Evolutionary conservation across 2,113 vertebrate genomes (phyloP).

Genomic region (Oostethus manadensis): DNA sequence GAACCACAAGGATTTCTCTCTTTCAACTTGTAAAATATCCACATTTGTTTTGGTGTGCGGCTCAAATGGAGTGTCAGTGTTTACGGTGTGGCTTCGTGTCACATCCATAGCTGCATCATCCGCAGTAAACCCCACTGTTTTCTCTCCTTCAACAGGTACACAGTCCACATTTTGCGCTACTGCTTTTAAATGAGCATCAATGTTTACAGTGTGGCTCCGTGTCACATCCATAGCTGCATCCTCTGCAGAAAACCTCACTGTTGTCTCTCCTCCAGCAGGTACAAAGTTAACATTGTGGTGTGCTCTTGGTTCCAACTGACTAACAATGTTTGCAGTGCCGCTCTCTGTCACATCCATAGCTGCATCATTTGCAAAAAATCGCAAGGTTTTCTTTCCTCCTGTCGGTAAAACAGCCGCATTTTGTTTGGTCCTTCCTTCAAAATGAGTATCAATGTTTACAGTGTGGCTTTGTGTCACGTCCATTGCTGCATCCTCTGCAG

Average conservation of each 20-base stretch:
- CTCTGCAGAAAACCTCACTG: conserved; percentile 8
- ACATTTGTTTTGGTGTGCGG: not conserved
- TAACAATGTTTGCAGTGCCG: conserved; percentile 12
- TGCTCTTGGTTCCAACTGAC: not conserved
- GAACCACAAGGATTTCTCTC: not conserved
- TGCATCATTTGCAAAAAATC: conserved; percentile 27
- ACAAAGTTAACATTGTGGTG: not conserved
- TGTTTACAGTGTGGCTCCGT: conserved; percentile 1
- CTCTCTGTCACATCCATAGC: not conserved
- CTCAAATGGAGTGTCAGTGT: conserved; percentile 1
- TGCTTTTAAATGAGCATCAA: not conserved
- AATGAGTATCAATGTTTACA: conserved; percentile 10
- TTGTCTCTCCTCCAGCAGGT: conserved; percentile 11
- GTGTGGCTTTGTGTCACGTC: conserved; percentile 1
- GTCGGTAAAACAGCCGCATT: not conserved
- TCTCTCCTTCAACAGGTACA: conserved; percentile 6
- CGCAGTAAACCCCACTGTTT: conserved; percentile 14
- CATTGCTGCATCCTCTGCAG: conserved; percentile 4
- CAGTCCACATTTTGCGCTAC: not conserved
- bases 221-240: conserved; percentile 26
- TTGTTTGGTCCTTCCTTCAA: not conserved
- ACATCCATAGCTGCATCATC: conserved; percentile 10
- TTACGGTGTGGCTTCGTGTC: not conserved
- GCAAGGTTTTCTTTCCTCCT: conserved; percentile 13
- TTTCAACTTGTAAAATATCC: no score